Conservation (phyloP, 1,140 invertebrate species). For the Wasmannia auropunctata region DNA sequence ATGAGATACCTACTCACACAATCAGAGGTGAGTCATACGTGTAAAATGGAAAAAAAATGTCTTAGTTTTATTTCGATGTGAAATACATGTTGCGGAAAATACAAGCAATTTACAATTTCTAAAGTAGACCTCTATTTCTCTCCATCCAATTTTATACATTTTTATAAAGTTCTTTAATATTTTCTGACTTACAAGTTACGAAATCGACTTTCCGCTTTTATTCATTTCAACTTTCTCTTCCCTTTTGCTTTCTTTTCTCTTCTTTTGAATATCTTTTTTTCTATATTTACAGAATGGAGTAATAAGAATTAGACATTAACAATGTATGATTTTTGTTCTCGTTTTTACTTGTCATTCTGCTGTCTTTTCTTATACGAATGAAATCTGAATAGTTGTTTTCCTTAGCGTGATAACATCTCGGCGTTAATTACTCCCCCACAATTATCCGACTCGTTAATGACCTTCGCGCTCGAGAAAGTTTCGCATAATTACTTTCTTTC, state of each 20-base stretch:
- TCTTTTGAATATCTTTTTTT: background rate
- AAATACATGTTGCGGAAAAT: background rate
- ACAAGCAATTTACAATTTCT: constrained; percentile 2
- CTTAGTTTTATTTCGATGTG: background rate
- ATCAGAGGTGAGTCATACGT: background rate
- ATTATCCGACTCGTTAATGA: constrained; percentile 79
- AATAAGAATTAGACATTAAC: too few species aligned
- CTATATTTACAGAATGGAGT: background rate
- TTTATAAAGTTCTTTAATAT: background rate
- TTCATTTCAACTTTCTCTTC: constrained; percentile 21
- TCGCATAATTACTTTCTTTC: constrained; percentile 81
- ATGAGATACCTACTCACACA: too few species aligned
- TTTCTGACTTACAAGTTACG: constrained; percentile 7
- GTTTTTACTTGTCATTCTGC: background rate
- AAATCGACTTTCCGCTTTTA: constrained; percentile 29
- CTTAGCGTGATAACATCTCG: constrained; percentile 52
- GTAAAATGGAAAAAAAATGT: background rate
- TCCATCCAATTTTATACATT: background rate
- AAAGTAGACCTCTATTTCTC: background rate
- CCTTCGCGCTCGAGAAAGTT: constrained; percentile 82
- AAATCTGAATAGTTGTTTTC: constrained; percentile 54
- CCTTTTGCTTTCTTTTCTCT: background rate
- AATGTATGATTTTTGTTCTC: background rate
- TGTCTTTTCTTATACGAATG: background rate
- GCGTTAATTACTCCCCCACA: constrained; percentile 60